Evolutionary conservation across 2,888 invertebrate genomes (phyloP), one percentile per base, ranked within the genome.

Genomic region (Noctua comes): DNA sequence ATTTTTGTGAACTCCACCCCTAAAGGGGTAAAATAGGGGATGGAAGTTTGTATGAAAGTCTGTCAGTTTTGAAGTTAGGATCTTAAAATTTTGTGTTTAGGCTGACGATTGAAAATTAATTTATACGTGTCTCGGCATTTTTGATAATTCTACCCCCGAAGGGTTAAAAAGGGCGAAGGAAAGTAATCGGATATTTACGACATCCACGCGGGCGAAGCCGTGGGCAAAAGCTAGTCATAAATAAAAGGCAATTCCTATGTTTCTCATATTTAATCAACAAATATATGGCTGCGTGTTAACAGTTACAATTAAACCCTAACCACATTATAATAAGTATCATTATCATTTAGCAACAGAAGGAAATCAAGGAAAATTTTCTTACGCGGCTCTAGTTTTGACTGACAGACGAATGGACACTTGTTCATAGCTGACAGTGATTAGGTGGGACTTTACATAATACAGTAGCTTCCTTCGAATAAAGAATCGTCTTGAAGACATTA

Each of bases 371-470:
- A 69, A 64, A 10, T 76, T 66, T 70, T 78, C 66, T 66, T 68
- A 66, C 27, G 21, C n/a, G 18, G 62, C 65, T 73, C 65, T 43
- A 59, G 76, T 76, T 79, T 85, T 82, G 78, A 85, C 76, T 76
- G 88, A 80, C 54, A 40, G 79, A 80, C 46, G 48, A 73, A 81
- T 76, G 57, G 66, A 69, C 76, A 66, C 78, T 78, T 65, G 79
- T 83, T 73, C 68, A 77, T 84, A 88, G 86, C 89, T 91, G 91
- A 89, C 89, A 90, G 86, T 90, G 90, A 91, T 91, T 90, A 90
- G 88, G 80, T 87, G 83, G 69, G 78, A 82, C 87, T 89, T 88
- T 87, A 88, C 90, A 90, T 89, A 90, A 85, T 79, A 84, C 62
- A 79, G 85, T 74, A 82, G 84, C 72, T 64, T 78, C 77, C 46